Base-by-base conservation (phyloP, 2,888 invertebrate genomes). In the Pyrgus malvae region DNA sequence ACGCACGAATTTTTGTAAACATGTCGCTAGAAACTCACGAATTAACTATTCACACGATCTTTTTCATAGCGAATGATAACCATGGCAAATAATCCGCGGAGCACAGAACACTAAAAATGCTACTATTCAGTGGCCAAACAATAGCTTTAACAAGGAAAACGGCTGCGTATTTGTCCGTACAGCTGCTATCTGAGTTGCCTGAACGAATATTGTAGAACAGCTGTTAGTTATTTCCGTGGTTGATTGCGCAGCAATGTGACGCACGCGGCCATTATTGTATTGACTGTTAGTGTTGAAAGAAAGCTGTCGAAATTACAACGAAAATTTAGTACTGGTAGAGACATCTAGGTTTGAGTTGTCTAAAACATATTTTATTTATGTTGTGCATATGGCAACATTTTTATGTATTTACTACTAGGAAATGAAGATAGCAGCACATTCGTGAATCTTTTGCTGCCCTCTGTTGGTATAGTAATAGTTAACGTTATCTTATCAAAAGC, bases 161-260 rank as follows among this genome's bases (percentile, higher is more conserved):
- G 78, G 71, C 81, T 80, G 83, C 79, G 78, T 80, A 73, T 67
- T 67, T 59, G 59, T 67, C 60, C 62, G 64, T 58, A 79, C 83
- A 84, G 80, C 80, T 85, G 80, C 82, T 78, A 74, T 70, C 78
- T 76, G 86, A 83, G 88, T 86, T 86, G 88, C 86, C 87, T 80
- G 82, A 86, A 68, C 80, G 83, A 89, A 88, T 87, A 89, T 85
- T 86, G 80, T 84, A 71, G 80, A 88, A 90, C 90, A 90, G 90
- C 90, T 89, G 90, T 89, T 80, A 80, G 81, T 80, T 90, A 88
- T 86, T 89, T 90, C 86, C 78, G 88, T 86, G 80, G 80, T 79
- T n/a, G 84, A 83, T 82, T 86, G 88, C 87, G 87, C 86, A 84
- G 81, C 76, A 79, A 64, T 61, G 74, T 83, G 83, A 86, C 84